These are phyloP conservation scores for Schizotus pectinicornis DNA, from an alignment of 2,888 invertebrate genomes.

Conservation along the genomic window DNA sequence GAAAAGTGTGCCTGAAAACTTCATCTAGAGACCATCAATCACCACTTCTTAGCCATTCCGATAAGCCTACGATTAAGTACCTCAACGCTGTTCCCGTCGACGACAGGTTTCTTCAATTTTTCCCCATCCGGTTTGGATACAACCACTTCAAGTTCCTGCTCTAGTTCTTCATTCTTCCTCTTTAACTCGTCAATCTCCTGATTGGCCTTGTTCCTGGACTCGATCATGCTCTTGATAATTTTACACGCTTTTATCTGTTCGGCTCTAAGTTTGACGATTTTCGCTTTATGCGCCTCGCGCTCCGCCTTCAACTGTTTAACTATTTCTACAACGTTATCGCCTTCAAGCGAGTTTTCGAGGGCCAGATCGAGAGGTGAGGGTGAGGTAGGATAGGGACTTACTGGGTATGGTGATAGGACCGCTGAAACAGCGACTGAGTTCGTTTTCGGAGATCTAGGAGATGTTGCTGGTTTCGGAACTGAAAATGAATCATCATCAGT, in stretches of 20 bases:
- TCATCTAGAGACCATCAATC: no score
- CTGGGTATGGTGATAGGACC: slow-evolving; percentile 10
- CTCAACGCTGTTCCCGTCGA: slow-evolving; percentile 37
- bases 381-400: slow-evolving; percentile 13
- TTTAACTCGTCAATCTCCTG: slow-evolving; percentile 52
- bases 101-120: neutral
- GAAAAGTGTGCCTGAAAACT: no score
- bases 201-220: slow-evolving; percentile 48
- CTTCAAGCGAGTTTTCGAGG: slow-evolving; percentile 3
- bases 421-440: slow-evolving; percentile 43
- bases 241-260: slow-evolving; percentile 57
- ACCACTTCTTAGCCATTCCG: no score
- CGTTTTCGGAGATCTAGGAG: slow-evolving; percentile 50
- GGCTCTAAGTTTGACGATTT: slow-evolving; percentile 51
- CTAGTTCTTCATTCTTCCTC: slow-evolving; percentile 42
- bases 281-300: slow-evolving; percentile 39
- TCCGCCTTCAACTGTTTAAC: slow-evolving; percentile 35
- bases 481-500: slow-evolving; percentile 54
- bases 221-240: slow-evolving; percentile 55
- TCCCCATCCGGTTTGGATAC: slow-evolving; percentile 36
- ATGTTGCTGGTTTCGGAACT: slow-evolving; percentile 54
- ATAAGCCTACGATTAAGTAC: slow-evolving; percentile 34
- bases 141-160: slow-evolving; percentile 42
- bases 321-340: slow-evolving; percentile 25
- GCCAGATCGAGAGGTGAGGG: slow-evolving; percentile 1